Base-by-base conservation (phyloP, 2,888 invertebrate species). In the Nebria salina region DNA sequence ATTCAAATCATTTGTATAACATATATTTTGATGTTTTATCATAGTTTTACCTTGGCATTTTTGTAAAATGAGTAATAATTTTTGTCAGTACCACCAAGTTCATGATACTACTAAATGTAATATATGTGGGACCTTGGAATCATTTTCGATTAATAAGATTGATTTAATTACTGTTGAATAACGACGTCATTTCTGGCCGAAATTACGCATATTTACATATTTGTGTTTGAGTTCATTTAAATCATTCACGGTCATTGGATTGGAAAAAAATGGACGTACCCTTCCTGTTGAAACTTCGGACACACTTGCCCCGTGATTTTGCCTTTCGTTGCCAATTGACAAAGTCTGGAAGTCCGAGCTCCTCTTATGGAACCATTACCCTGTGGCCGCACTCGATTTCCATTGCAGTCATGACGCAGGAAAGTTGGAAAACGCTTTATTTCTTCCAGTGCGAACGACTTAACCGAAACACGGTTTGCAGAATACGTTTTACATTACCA, bases 261-360 rank as follows among this genome's bases (percentile, higher is more conserved):
- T 20, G 20, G 20, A 4, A 34, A 34, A 34, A 34, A 34, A 34
- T 34, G 34, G 0, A 86, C 88, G 87, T 85, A 89, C 89, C 86
- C 86, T 85, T 86, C 87, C 84, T 86, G 87, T 84, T 89, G 88
- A 84, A 89, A 89, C 85, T 88, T 89, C 81, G 89, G 89, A 87
- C 89, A 89, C 83, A 88, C 86, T 83, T 89, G 89, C 88, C 89
- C 89, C 89, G 89, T 89, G 85, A 85, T 88, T 88, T 78, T 65
- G 80, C 70, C 64, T 75, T 75, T 80, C 13, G 54, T n/a, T 26
- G 80, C 72, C 72, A 80, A 70, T 9, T 72, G 80, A 42, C 79
- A 79, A 6, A 79, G 74, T 42, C 75, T 20, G 11, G 75, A 34
- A 2, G 54, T 75, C 26, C 70, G 65, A 2, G 26, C n/a, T 2